Evolutionary conservation across 1,140 invertebrate genomes (phyloP), one percentile per base, ranked within the genome.

Genomic region (Orussus abietinus): DNA sequence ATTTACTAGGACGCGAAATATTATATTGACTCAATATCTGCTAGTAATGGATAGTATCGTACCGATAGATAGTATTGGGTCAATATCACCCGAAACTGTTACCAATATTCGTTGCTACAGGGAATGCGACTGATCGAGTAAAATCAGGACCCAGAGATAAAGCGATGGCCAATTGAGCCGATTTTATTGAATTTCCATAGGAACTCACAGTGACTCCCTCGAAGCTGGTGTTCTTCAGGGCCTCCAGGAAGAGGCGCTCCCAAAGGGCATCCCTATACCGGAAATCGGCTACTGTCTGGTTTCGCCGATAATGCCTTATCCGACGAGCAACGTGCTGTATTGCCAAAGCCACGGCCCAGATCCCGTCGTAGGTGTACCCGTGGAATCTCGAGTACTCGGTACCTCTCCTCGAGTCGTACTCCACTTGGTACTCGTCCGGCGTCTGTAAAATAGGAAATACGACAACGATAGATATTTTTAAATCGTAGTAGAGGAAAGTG

Each of bases 291-390:
- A 91, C 83, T 0, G 83, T 84, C 52, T 86, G 74, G 57, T 88
- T 85, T 4, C 82, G 79, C 29, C 80, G 76, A 49, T 71, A 72
- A 40, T 76, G 69, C 6, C 73, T 67, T 35, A 85, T 77, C 42
- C 79, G 73, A 51, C 86, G 82, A 0, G 88, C 84, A 21, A 93
- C 90, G 47, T 86, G 84, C 52, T 95, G 87, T 42, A 95, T 90
- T 10, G 92, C 90, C 41, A 93, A 67, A 0, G 93, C 93, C 39
- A 96, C 91, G 1, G 93, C 90, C 95, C 95, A 98, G 41, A 98
- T 90, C 65, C 89, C 92, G 68, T 98, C 95, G 70, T 97, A 97
- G 9, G 94, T 94, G 66, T 97, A 98, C 1, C 93, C 95, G 64
- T 98, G 93, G 66, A 95, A 97, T 33, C 91, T 80, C 10, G 92